Conservation (phyloP, 1,140 invertebrate genomes). For the Hylaeus anthracinus region DNA sequence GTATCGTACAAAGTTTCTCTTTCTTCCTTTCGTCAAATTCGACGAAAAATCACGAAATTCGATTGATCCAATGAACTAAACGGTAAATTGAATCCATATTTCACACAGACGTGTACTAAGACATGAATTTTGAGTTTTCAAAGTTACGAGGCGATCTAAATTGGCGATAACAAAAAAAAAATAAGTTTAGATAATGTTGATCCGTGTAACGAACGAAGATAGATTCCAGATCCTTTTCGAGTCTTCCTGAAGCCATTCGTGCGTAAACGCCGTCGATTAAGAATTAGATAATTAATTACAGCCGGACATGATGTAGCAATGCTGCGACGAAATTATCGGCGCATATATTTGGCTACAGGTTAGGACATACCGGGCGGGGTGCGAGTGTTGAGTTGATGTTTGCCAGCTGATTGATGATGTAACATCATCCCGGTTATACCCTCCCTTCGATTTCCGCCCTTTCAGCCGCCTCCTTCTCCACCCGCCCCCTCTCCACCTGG, state of each 20-base stretch:
- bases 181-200: no score
- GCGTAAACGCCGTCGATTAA: constrained; percentile 49
- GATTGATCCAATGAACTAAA: no score
- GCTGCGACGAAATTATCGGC: constrained; percentile 76
- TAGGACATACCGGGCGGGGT: constrained; percentile 66
- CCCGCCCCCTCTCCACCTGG: constrained; percentile 44
- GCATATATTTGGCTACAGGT: constrained; percentile 72
- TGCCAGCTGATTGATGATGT: constrained; percentile 80
- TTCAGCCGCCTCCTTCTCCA: constrained; percentile 56
- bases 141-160: no score
- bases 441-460: constrained; percentile 69
- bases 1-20: no score
- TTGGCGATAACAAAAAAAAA: no score
- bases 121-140: no score
- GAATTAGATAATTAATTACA: constrained; percentile 69
- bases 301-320: constrained; percentile 75
- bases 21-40: no score
- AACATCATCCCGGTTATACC: constrained; percentile 72
- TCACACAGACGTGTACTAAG: no score
- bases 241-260: neutral
- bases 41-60: no score
- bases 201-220: neutral
- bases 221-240: constrained; percentile 27
- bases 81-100: no score
- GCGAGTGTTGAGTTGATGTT: constrained; percentile 80